A percentile compares a stretch with the other conserved stretches of the same genome.
Conservation (phyloP, 2,888 invertebrate genomes). For the Coronaproctus castanopsis region DNA sequence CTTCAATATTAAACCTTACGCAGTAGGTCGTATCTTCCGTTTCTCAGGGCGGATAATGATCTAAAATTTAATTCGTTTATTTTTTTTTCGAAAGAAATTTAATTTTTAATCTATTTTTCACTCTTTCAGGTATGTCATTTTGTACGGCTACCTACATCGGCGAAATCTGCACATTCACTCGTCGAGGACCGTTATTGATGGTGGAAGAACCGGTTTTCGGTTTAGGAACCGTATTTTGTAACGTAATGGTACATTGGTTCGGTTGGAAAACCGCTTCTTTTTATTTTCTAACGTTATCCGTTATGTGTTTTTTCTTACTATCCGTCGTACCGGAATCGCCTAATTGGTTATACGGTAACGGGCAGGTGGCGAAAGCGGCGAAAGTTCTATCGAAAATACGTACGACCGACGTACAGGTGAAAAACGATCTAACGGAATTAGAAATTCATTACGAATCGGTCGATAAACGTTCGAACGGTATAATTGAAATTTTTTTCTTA, state of each 20-base stretch:
- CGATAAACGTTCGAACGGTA: not conserved
- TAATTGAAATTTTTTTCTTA: not conserved
- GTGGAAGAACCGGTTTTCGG: constrained; percentile 6
- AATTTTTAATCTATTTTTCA: too few species aligned
- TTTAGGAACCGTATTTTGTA: constrained; percentile 7
- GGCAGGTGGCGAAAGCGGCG: constrained; percentile 5
- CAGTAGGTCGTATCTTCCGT: too few species aligned
- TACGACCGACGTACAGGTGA: constrained; percentile 2
- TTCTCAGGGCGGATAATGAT: too few species aligned
- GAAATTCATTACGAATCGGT: constrained; percentile 5
- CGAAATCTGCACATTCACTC: constrained; percentile 7
- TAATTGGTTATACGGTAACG: constrained; percentile 11
- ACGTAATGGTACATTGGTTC: constrained; percentile 8
- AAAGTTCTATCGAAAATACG: constrained; percentile 8
- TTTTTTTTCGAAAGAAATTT: too few species aligned
- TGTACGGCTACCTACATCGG: constrained; percentile 10
- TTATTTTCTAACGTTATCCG: constrained; percentile 2
- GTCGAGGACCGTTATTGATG: constrained; percentile 7
- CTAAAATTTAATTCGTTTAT: too few species aligned
- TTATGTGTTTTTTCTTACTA: constrained; percentile 3
- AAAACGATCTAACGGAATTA: constrained; percentile 8
- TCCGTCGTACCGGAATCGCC: constrained; percentile 14
- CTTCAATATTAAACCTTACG: too few species aligned
- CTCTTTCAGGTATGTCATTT: constrained; percentile 8
- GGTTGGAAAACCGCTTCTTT: constrained; percentile 8